phyloP scores from a whole-genome alignment of 1,140 invertebrate species.

The Hydropsyche tenuis region DNA sequence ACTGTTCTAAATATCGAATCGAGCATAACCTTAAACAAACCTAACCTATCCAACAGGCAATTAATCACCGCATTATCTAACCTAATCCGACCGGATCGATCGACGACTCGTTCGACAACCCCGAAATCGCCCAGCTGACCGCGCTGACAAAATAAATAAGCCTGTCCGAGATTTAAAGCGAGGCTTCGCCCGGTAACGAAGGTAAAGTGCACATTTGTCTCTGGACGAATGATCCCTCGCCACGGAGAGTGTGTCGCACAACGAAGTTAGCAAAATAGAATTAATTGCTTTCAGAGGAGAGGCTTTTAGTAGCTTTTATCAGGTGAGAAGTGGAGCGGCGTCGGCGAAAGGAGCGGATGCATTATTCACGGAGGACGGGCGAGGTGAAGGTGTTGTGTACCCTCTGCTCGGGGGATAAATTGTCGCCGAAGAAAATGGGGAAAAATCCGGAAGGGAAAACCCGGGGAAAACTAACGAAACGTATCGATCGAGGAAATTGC shows the following conservation, averaged over 20 bases:
- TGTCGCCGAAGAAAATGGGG: neutral
- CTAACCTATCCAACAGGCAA: too few relatives aligned
- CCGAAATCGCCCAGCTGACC: too few relatives aligned
- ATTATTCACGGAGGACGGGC: conserved; percentile 46
- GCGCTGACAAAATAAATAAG: too few relatives aligned
- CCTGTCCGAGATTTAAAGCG: neutral
- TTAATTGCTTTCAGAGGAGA: conserved; percentile 64
- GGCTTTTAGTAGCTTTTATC: conserved; percentile 65
- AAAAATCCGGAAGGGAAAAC: too few relatives aligned
- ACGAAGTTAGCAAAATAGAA: conserved; percentile 64
- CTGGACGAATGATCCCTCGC: conserved; percentile 17
- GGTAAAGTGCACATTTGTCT: conserved; percentile 35
- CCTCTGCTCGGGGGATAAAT: neutral
- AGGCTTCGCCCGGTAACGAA: conserved; percentile 17
- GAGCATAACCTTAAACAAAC: too few relatives aligned
- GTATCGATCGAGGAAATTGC: too few relatives aligned
- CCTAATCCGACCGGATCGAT: too few relatives aligned
- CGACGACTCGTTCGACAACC: too few relatives aligned
- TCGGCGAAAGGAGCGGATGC: conserved; percentile 41
- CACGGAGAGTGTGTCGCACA: conserved; percentile 50
- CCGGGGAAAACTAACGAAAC: too few relatives aligned
- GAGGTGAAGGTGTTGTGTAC: neutral
- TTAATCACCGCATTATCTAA: too few relatives aligned
- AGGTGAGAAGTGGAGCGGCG: conserved; percentile 53
- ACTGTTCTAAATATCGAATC: too few relatives aligned